Evolutionary conservation across 1,140 invertebrate genomes (phyloP).

Genomic region (Drosophila parvula): DNA sequence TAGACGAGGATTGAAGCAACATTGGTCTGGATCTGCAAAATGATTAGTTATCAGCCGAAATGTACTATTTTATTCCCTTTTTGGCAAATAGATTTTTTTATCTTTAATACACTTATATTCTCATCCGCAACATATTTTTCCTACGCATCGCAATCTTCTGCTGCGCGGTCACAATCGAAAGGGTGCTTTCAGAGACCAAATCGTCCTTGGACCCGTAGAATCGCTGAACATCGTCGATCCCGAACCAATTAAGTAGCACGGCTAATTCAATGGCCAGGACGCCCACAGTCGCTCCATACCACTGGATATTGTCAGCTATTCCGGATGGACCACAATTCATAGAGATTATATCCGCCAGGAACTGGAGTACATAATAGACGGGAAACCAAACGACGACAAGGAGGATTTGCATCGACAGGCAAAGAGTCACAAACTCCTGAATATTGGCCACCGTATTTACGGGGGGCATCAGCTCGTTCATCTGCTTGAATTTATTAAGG

Average conservation of each 20-base stretch:
- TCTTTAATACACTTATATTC: neutral
- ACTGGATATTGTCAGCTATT: neutral
- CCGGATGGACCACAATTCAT: neutral
- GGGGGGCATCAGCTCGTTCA: too few relatives aligned
- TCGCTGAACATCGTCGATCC: conserved; percentile 18
- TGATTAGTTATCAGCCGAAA: neutral
- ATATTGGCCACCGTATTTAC: neutral
- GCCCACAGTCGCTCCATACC: neutral
- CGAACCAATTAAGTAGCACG: neutral
- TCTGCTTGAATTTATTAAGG: conserved; percentile 5
- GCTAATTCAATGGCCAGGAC: conserved; percentile 2
- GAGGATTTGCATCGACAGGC: conserved; percentile 1
- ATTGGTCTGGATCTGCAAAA: neutral
- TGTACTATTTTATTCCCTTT: neutral
- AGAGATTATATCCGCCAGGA: neutral
- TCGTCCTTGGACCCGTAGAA: conserved; percentile 22
- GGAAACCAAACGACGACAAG: conserved; percentile 5
- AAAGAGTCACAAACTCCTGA: neutral
- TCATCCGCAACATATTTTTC: neutral
- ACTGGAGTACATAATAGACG: neutral
- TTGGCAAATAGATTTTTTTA: neutral
- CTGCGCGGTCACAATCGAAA: conserved; percentile 2
- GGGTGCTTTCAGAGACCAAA: conserved; percentile 2
- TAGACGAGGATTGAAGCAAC: neutral
- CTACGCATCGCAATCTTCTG: neutral